phyloP scores from a whole-genome alignment of 2,113 vertebrate genomes.

The Ptychochromis oligacanthus region DNA sequence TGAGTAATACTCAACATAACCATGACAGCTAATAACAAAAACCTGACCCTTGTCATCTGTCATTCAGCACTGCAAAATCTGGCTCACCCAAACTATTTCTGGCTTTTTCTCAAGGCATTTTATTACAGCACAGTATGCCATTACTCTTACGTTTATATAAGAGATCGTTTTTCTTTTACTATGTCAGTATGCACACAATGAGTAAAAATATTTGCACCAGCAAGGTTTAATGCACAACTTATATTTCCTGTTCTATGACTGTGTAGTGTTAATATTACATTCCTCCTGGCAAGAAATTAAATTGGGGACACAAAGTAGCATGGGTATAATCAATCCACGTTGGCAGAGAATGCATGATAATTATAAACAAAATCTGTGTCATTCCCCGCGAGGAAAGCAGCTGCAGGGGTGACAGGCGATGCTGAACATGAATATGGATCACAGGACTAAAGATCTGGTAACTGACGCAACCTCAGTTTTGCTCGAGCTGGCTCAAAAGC shows the following conservation, averaged over 20 bases:
- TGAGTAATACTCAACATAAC: constrained; percentile 46
- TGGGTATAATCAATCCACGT: constrained; percentile 63
- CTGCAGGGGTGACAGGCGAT: constrained; percentile 64
- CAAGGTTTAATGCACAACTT: constrained; percentile 21
- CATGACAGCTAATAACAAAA: constrained; percentile 47
- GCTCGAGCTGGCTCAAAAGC: constrained; percentile 24
- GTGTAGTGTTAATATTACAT: constrained; percentile 22
- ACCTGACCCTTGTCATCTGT: constrained; percentile 49
- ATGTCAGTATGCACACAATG: constrained; percentile 2
- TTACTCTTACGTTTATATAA: constrained; percentile 43
- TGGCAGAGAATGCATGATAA: constrained; percentile 65
- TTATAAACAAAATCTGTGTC: constrained; percentile 74
- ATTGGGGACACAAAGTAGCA: constrained; percentile 58
- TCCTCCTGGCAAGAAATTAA: constrained; percentile 55
- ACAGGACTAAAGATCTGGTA: constrained; percentile 52
- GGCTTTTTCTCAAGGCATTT: constrained; percentile 48
- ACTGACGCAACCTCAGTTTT: constrained; percentile 50
- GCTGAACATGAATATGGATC: constrained; percentile 73
- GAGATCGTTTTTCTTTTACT: constrained; percentile 39
- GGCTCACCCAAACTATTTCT: constrained; percentile 58
- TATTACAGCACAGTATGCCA: constrained; percentile 40
- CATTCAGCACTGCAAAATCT: constrained; percentile 36
- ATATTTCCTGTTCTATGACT: constrained; percentile 14
- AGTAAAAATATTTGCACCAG: constrained; percentile 20
- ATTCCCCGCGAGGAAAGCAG: constrained; percentile 61